Evolutionary conservation across 2,888 invertebrate species (phyloP).

Genomic region (Megaustenia siamemsis): DNA sequence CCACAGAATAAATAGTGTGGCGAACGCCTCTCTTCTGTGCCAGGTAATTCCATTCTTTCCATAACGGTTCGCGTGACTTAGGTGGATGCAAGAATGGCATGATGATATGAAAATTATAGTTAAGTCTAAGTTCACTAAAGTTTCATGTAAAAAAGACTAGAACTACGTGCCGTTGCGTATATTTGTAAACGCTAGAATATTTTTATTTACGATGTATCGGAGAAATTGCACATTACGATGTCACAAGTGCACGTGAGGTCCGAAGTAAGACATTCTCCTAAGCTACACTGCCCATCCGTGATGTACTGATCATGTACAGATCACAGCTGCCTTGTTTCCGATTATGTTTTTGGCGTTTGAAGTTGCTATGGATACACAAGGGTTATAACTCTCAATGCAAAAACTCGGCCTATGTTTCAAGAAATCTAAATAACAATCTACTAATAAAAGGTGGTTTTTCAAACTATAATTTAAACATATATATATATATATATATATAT

Average conservation of each 20-base stretch:
- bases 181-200: too few species aligned
- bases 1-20: conserved; percentile 79
- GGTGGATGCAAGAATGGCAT: conserved; percentile 75
- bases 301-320: neutral
- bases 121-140: neutral
- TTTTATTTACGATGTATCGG: neutral
- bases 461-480: neutral
- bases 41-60: conserved; percentile 79
- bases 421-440: neutral
- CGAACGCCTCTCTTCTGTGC: conserved; percentile 80
- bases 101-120: neutral
- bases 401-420: too few species aligned
- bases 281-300: neutral
- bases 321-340: too few species aligned
- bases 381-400: conserved; percentile 3
- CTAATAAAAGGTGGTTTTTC: neutral
- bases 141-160: neutral
- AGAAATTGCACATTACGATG: conserved; percentile 7
- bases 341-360: neutral
- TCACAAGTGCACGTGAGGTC: neutral
- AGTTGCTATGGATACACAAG: neutral
- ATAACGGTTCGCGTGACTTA: conserved; percentile 74
- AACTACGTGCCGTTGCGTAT: neutral
- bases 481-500: conserved; percentile 35
- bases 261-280: conserved; percentile 29